Evolutionary conservation across 2,888 invertebrate species (phyloP).

Genomic region (Mesodorylaimus sp.): DNA sequence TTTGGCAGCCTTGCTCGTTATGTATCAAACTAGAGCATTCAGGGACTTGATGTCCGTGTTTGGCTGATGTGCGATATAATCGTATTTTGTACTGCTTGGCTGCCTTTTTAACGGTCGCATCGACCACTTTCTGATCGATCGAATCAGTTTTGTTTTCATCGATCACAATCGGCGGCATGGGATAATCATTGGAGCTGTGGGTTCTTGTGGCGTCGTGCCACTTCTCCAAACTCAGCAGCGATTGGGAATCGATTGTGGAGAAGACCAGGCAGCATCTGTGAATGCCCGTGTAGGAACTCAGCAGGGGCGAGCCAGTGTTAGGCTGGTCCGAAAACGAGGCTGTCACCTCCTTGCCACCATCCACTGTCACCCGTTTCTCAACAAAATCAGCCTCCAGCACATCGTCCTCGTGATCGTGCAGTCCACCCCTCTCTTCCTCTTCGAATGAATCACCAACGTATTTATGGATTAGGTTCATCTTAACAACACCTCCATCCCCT

Average conservation of each 20-base stretch:
- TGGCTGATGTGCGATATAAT: background rate
- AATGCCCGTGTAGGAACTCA: background rate
- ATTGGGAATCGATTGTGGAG: background rate
- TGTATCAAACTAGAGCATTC: background rate
- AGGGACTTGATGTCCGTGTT: background rate
- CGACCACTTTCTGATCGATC: background rate
- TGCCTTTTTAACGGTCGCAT: background rate
- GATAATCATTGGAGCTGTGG: background rate
- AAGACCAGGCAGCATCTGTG: background rate
- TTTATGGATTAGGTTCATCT: background rate
- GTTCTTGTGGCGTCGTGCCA: background rate
- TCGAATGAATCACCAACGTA: too few relatives aligned
- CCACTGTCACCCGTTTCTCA: background rate
- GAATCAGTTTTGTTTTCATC: background rate
- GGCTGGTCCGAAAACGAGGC: background rate
- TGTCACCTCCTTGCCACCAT: background rate
- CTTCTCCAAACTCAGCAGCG: background rate
- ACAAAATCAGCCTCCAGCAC: background rate
- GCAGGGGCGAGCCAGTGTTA: background rate
- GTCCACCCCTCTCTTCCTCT: too few relatives aligned
- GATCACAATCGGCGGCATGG: background rate
- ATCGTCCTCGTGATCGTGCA: background rate
- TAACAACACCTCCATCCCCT: background rate
- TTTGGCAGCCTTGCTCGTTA: background rate
- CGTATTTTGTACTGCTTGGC: conserved; percentile 2